Conservation (phyloP, 2,888 invertebrate species). For the Agrenia bidenticulata region DNA sequence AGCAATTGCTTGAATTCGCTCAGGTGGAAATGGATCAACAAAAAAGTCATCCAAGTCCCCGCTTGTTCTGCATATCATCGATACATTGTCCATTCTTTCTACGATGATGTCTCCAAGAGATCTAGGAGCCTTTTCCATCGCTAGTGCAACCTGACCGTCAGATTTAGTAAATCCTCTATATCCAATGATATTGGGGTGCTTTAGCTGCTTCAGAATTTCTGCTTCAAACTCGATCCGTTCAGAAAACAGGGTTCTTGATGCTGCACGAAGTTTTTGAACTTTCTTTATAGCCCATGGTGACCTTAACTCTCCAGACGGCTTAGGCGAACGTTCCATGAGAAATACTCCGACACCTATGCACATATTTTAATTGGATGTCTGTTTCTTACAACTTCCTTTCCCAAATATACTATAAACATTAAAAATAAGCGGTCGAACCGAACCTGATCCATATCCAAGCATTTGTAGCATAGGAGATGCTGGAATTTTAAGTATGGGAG, state of each 20-base stretch:
- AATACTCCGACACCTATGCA: slow-evolving; percentile 72
- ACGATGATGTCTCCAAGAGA: slow-evolving; percentile 76
- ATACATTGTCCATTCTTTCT: slow-evolving; percentile 56
- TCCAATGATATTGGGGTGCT: slow-evolving; percentile 81
- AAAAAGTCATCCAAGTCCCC: slow-evolving; percentile 15
- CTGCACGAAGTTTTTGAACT: slow-evolving; percentile 55
- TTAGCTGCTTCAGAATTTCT: slow-evolving; percentile 66
- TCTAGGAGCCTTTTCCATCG: slow-evolving; percentile 74
- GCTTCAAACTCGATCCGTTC: slow-evolving; percentile 65
- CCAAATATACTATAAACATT: too few species aligned
- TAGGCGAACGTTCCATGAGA: slow-evolving; percentile 71
- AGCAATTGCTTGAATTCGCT: slow-evolving; percentile 67
- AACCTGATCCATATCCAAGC: slow-evolving; percentile 46
- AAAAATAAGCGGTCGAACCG: too few species aligned
- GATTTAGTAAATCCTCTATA: slow-evolving; percentile 64
- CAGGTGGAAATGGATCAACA: slow-evolving; percentile 64
- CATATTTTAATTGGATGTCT: slow-evolving; percentile 16
- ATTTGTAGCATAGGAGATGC: slow-evolving; percentile 38
- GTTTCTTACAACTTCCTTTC: neutral
- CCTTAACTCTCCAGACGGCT: slow-evolving; percentile 63
- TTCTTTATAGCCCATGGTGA: slow-evolving; percentile 87
- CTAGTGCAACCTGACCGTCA: slow-evolving; percentile 60
- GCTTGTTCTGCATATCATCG: neutral
- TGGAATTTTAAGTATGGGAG: slow-evolving; percentile 38
- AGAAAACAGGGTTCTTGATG: slow-evolving; percentile 20